phyloP scores from a whole-genome alignment of 2,888 invertebrate genomes.

The Drosophila prostipennis region DNA sequence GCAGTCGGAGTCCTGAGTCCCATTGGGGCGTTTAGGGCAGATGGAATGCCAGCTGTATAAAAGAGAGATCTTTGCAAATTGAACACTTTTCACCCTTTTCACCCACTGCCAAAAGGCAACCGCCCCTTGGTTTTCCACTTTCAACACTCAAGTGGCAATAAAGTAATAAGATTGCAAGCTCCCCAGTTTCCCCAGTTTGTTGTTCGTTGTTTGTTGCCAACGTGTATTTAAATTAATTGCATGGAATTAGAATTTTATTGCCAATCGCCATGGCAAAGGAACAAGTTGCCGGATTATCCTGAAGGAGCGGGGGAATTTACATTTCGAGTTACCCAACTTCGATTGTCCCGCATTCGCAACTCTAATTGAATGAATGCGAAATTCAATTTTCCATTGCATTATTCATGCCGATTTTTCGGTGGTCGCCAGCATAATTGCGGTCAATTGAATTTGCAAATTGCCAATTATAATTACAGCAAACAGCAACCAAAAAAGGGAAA shows the following conservation, averaged over 20 bases:
- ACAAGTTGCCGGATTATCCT: not conserved
- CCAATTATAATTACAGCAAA: conserved; percentile 44
- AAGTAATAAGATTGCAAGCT: conserved; percentile 32
- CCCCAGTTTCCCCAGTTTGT: not conserved
- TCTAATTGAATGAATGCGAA: conserved; percentile 57
- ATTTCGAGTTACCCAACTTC: conserved; percentile 2
- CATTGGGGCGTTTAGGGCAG: conserved; percentile 10
- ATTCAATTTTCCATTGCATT: conserved; percentile 45
- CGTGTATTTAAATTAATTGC: conserved; percentile 45
- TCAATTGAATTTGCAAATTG: conserved; percentile 61
- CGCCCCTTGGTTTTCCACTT: not conserved
- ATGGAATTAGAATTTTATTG: conserved; percentile 41
- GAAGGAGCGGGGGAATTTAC: not conserved
- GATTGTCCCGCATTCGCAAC: conserved; percentile 7
- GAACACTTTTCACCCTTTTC: conserved; percentile 17
- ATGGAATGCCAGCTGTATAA: not conserved
- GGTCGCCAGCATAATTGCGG: conserved; percentile 46
- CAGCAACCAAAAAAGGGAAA: conserved; percentile 30
- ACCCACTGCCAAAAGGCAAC: not conserved
- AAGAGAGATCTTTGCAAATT: conserved; percentile 16
- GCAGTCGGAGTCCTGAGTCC: not conserved
- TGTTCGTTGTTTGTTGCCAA: conserved; percentile 30
- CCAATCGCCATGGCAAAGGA: conserved; percentile 19
- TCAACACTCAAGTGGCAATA: conserved; percentile 34
- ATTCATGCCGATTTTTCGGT: conserved; percentile 50